Evolutionary conservation across 2,888 invertebrate genomes (phyloP), one percentile per base, ranked within the genome.

Genomic region (Sicus ferrugineus): DNA sequence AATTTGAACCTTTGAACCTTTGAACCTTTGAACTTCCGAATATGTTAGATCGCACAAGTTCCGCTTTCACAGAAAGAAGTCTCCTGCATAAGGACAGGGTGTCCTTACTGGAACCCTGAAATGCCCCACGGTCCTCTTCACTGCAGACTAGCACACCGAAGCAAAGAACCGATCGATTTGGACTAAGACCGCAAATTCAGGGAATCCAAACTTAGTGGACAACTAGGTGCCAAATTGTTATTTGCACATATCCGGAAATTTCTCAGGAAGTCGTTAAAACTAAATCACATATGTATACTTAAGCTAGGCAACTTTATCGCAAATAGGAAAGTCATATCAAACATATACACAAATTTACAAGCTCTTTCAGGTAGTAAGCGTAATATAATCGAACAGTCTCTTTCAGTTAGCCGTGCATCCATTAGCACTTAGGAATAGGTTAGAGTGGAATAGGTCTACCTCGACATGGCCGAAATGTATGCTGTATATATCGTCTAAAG

Each of bases 191-290:
- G 28, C 46, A 62, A 56, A 46, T 68, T 65, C 62, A 64, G 63
- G 69, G 54, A 66, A 62, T 65, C 52, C 42, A 68, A 64, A 71
- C 65, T 52, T 59, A 72, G 62, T 56, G 70, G 62, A 65, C 70
- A 73, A 38, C 23, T 68, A 74, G 74, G 75, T 75, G 75, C 76
- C 78, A 79, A 81, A 80, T 77, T 81, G 79, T 78, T 78, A 80
- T 78, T 80, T 79, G 79, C 81, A 83, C 84, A 84, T 84, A 84
- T 85, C 84, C 79, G 58, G 76, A 78, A 80, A 76, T 78, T 77
- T 81, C 82, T 82, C 82, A 82, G 82, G 82, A 82, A 82, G 77
- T 80, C 80, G 75, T 73, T 67, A 72, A 71, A 72, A 54, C 21
- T 38, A 56, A 66, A 66, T 54, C 52, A 42, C 23, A n/a, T 66